A percentile compares a stretch with the other conserved stretches of the same genome.
phyloP scores from a whole-genome alignment of 2,888 invertebrate species.

The Heliconius cydno region DNA sequence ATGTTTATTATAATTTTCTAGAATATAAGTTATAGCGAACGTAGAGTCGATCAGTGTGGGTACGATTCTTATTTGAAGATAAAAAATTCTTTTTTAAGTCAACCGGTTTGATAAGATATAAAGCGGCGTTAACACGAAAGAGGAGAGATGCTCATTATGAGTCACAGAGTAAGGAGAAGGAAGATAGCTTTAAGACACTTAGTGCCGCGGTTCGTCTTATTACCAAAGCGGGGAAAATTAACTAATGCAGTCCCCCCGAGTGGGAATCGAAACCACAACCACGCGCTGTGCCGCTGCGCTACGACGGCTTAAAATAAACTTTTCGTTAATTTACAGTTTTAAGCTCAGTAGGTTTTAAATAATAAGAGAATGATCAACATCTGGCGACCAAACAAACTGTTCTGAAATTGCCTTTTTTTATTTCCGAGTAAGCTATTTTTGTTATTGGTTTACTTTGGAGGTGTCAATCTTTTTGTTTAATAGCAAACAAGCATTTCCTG shows the following conservation, averaged over 20 bases:
- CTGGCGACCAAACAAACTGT: constrained; percentile 48
- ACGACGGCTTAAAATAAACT: neutral
- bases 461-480: constrained; percentile 6
- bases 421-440: neutral
- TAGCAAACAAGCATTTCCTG: constrained; percentile 14
- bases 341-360: constrained; percentile 28
- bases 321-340: neutral
- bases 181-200: too few species aligned
- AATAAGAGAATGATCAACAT: constrained; percentile 48
- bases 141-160: too few species aligned
- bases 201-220: too few species aligned
- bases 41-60: neutral
- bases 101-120: neutral
- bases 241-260: neutral
- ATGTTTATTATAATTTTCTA: constrained; percentile 6
- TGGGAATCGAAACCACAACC: neutral
- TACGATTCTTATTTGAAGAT: neutral
- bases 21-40: constrained; percentile 7
- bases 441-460: neutral
- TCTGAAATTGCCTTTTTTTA: neutral
- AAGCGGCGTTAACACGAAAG: too few species aligned
- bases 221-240: too few species aligned
- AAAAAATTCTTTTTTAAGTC: neutral
- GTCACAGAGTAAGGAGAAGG: too few species aligned
- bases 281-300: neutral